phyloP scores from a whole-genome alignment of 2,888 invertebrate species.

The Itoplectis maculator region DNA sequence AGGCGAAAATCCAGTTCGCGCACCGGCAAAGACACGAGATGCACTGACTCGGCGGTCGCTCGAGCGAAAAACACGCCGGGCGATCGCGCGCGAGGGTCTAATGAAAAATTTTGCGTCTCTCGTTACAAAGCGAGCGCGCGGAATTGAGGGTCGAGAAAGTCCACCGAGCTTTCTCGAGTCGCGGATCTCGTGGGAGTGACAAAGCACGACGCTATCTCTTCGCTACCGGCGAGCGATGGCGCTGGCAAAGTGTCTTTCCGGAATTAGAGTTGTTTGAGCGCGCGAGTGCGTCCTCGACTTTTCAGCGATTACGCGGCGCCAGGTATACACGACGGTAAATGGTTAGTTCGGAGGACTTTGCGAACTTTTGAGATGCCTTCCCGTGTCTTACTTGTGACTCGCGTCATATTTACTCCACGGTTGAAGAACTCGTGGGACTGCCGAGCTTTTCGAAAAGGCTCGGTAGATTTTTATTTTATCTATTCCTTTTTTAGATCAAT shows the following conservation, averaged over 20 bases:
- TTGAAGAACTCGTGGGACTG: no score
- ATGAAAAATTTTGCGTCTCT: slow-evolving; percentile 30
- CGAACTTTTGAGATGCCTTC: no score
- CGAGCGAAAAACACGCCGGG: background rate
- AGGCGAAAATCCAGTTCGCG: background rate
- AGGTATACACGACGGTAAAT: no score
- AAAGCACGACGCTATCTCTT: background rate
- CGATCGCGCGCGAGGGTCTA: slow-evolving; percentile 16
- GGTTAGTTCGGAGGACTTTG: no score
- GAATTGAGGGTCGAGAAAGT: background rate
- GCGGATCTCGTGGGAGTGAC: background rate
- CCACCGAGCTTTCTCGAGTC: background rate
- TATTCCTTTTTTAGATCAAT: no score
- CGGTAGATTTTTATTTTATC: no score
- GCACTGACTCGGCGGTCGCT: background rate
- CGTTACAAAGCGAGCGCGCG: slow-evolving; percentile 3
- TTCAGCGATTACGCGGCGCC: background rate
- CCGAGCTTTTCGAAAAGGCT: no score
- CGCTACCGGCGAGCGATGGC: background rate
- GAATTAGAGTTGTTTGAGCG: slow-evolving; percentile 3
- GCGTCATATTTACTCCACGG: no score
- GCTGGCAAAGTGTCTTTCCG: background rate
- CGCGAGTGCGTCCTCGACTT: slow-evolving; percentile 3
- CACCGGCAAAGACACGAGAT: background rate
- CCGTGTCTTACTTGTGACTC: no score